Evolutionary conservation across 2,797 vertebrate genomes (phyloP), one percentile per base, ranked within the genome.

Genomic region (Valencia hispanica): DNA sequence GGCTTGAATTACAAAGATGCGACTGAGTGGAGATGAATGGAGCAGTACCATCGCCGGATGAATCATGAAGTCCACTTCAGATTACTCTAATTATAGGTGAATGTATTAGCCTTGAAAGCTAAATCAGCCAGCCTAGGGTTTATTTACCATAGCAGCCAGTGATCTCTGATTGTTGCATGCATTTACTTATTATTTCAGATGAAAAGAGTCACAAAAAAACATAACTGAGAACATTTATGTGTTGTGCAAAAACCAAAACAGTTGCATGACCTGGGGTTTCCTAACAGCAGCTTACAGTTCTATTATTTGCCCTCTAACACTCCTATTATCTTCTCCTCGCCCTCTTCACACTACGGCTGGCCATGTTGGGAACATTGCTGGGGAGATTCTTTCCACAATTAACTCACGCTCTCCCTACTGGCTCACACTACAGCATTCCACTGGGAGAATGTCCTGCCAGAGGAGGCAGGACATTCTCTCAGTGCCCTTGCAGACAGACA

Each of bases 381-480:
- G 87, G 89, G 85, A 93, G 89, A 94, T 93, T 94, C 90, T 93
- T 93, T 94, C 92, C 91, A 90, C 92, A 93, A 92, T 92, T 92
- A 94, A 93, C 93, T 91, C 87, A 77, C 88, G 57, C 90, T 79
- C 87, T 89, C 85, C 78, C 87, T 57, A 82, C 90, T 92, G 89
- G 90, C 89, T 86, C 84, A 89, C 85, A 85, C 90, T 91, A 81
- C 69, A 89, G 86, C 86, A 93, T 92, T 93, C 91, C 89, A 83
- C n/a, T n/a, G n/a, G n/a, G n/a, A n/a, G n/a, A n/a, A n/a, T n/a
- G n/a, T n/a, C n/a, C n/a, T n/a, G n/a, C n/a, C n/a, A n/a, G n/a
- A n/a, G n/a, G n/a, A n/a, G 86, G 85, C 89, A 92, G 81, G 82
- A 89, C 87, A 85, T 85, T 74, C 78, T 83, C 80, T 72, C 72